A percentile compares a stretch with the other conserved stretches of the same genome.
Conservation (phyloP, 2,113 vertebrate species). For the Chaetodon auriga region DNA sequence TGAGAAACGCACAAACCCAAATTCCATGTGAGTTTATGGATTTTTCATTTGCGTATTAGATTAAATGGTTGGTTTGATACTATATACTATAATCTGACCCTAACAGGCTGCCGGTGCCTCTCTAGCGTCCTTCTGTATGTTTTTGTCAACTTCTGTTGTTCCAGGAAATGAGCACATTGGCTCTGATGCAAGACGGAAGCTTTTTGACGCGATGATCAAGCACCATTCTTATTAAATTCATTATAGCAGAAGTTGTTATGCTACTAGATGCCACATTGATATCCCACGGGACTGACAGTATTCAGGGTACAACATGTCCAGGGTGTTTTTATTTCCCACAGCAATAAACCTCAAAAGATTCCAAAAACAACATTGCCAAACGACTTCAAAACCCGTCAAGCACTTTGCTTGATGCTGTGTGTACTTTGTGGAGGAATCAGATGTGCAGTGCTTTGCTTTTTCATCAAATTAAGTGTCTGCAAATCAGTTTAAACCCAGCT, state of each 20-base stretch:
- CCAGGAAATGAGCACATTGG: not conserved
- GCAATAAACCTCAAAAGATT: not conserved
- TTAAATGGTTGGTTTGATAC: conserved; percentile 32
- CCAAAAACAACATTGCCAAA: not conserved
- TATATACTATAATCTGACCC: conserved; percentile 44
- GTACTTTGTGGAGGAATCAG: not conserved
- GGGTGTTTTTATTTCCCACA: not conserved
- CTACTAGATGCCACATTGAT: not conserved
- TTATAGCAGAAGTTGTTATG: not conserved
- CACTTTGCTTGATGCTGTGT: not conserved
- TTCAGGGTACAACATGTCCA: not conserved
- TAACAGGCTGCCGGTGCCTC: conserved; percentile 27
- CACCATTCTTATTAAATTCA: not conserved
- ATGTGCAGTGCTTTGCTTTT: not conserved
- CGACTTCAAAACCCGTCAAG: not conserved
- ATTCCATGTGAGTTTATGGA: conserved; percentile 40
- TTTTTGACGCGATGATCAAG: not conserved
- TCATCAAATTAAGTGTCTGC: conserved; percentile 1
- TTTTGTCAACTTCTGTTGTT: conserved; percentile 21
- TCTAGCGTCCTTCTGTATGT: not conserved
- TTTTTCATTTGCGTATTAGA: conserved; percentile 55
- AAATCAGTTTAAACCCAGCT: not conserved
- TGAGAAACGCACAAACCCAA: conserved; percentile 28
- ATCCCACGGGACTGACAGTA: not conserved
- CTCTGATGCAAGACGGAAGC: not conserved